phyloP scores from a whole-genome alignment of 2,797 vertebrate species.

The Echeneis naucrates region DNA sequence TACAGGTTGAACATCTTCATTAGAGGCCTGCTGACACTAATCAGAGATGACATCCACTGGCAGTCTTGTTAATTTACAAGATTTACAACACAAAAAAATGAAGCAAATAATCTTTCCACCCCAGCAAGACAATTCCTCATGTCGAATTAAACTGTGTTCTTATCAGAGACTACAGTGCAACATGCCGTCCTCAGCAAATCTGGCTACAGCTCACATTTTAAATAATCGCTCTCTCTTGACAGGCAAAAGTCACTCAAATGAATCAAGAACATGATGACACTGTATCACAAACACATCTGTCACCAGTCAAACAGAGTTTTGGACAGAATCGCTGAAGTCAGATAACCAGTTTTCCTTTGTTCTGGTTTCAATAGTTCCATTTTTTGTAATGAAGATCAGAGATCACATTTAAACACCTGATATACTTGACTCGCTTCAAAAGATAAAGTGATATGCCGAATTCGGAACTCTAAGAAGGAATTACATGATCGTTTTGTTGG shows the following conservation, averaged over 20 bases:
- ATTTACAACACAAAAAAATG: constrained; percentile 74
- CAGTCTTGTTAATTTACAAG: constrained; percentile 70
- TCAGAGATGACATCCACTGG: constrained; percentile 64
- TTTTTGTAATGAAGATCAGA: too few relatives aligned
- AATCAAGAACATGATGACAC: constrained; percentile 22
- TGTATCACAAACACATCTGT: constrained; percentile 14
- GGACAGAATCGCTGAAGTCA: constrained; percentile 7
- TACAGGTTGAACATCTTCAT: constrained; percentile 73
- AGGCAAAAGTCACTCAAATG: constrained; percentile 29
- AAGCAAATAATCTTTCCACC: constrained; percentile 65
- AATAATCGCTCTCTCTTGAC: constrained; percentile 34
- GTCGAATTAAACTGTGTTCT: constrained; percentile 50
- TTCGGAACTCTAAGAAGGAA: neutral
- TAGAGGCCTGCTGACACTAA: constrained; percentile 74
- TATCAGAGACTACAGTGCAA: constrained; percentile 36
- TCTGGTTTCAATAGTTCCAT: neutral
- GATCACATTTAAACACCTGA: neutral
- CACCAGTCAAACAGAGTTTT: constrained; percentile 19
- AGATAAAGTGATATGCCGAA: neutral
- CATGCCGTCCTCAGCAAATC: constrained; percentile 49
- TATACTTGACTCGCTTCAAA: neutral
- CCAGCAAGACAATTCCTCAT: constrained; percentile 41
- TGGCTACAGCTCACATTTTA: constrained; percentile 15
- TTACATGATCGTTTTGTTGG: neutral
- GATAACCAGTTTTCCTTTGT: constrained; percentile 6